Evolutionary conservation across 2,797 vertebrate species (phyloP).

Genomic region (Girardinus metallicus): DNA sequence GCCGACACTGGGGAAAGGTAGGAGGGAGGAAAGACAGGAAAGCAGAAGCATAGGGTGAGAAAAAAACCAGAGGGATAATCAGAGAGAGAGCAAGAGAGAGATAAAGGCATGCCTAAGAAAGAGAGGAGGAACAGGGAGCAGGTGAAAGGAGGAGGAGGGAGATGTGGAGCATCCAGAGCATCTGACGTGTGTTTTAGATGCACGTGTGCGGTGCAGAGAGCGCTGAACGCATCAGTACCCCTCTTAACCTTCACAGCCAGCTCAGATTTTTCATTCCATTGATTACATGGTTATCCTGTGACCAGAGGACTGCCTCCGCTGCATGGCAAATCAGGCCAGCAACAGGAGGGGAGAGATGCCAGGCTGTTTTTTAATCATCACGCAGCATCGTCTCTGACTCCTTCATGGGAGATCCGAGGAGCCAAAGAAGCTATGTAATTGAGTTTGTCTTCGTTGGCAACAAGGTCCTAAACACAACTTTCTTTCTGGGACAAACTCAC

Average conservation of each 20-base stretch:
- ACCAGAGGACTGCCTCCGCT: slow-evolving; percentile 70
- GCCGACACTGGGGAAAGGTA: slow-evolving; percentile 72
- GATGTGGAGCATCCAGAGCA: slow-evolving; percentile 53
- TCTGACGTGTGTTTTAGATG: slow-evolving; percentile 57
- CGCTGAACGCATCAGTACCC: slow-evolving; percentile 64
- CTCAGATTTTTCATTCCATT: slow-evolving; percentile 75
- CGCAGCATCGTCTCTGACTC: slow-evolving; percentile 55
- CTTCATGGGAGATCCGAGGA: slow-evolving; percentile 48
- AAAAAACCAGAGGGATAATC: slow-evolving; percentile 45
- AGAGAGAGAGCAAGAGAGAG: slow-evolving; percentile 56
- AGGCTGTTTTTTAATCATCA: slow-evolving; percentile 73
- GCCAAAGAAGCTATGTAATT: slow-evolving; percentile 43
- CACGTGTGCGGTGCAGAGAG: slow-evolving; percentile 54
- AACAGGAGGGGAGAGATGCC: slow-evolving; percentile 52
- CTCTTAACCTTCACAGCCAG: slow-evolving; percentile 81
- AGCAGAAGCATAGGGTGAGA: slow-evolving; percentile 46
- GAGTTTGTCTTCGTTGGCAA: slow-evolving; percentile 12
- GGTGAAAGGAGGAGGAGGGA: slow-evolving; percentile 63
- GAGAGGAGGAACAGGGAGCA: slow-evolving; percentile 53
- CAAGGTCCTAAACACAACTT: slow-evolving; percentile 22
- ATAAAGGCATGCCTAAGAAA: slow-evolving; percentile 63
- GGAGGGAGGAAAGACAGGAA: slow-evolving; percentile 41
- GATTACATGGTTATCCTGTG: slow-evolving; percentile 81
- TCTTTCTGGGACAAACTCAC: slow-evolving; percentile 50
- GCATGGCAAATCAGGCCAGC: slow-evolving; percentile 74